These are phyloP conservation scores for Platichthys flesus DNA, from an alignment of 2,113 vertebrate species.

Conservation along the genomic window DNA sequence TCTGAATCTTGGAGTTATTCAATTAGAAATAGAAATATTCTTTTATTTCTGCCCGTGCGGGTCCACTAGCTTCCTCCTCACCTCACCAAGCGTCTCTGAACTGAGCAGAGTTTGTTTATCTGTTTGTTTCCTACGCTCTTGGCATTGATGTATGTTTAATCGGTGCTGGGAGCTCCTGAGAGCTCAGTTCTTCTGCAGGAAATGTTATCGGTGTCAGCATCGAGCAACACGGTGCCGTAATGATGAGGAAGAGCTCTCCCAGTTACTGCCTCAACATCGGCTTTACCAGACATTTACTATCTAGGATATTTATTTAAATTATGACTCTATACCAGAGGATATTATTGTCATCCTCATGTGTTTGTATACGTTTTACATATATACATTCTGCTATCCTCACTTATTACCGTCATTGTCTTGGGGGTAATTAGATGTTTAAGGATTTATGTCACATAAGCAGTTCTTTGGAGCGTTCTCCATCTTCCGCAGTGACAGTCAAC, in stretches of 20 bases:
- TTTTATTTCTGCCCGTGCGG: conserved; percentile 8
- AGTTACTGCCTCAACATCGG: conserved; percentile 10
- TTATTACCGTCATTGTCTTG: conserved; percentile 24
- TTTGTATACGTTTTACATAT: too few species aligned
- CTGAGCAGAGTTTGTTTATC: conserved; percentile 21
- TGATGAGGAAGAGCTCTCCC: conserved; percentile 33
- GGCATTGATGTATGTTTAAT: conserved; percentile 32
- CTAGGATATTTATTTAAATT: neutral
- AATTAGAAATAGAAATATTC: neutral
- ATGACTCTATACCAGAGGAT: too few species aligned
- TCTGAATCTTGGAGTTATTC: neutral
- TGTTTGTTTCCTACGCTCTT: conserved; percentile 33
- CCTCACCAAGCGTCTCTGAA: conserved; percentile 39
- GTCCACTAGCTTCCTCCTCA: conserved; percentile 16
- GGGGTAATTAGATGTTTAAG: conserved; percentile 40
- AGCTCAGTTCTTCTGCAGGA: conserved; percentile 48
- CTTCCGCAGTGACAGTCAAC: conserved; percentile 9
- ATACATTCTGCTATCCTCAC: too few species aligned
- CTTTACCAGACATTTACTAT: conserved; percentile 27
- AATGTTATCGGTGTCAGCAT: conserved; percentile 40
- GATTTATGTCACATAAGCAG: conserved; percentile 27
- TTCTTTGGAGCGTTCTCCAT: conserved; percentile 27
- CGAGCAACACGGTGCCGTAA: conserved; percentile 21
- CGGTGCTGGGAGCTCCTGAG: conserved; percentile 33
- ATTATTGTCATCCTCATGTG: too few species aligned